phyloP scores from a whole-genome alignment of 1,140 invertebrate genomes.

The Atta colombica region DNA sequence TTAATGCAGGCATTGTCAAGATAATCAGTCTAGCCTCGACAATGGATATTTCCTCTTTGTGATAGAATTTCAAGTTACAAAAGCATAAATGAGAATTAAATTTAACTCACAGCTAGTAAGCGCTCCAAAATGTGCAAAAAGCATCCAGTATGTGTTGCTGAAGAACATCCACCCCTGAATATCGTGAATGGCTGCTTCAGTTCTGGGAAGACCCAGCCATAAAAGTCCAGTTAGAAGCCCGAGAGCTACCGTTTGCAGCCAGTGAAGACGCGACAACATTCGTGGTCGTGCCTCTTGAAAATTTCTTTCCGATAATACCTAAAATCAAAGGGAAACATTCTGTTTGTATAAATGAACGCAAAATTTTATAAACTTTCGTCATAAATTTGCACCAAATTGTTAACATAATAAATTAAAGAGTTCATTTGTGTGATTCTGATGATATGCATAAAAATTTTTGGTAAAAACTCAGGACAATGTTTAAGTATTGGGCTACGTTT shows the following conservation, averaged over 20 bases:
- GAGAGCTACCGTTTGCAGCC: constrained; percentile 92
- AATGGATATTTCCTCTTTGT: background rate
- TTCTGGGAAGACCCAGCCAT: constrained; percentile 93
- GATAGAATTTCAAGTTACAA: background rate
- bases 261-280: constrained; percentile 94
- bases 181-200: constrained; percentile 92
- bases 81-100: constrained; percentile 37
- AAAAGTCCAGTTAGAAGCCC: constrained; percentile 92
- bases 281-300: constrained; percentile 92
- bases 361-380: background rate
- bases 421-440: background rate
- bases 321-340: constrained; percentile 17
- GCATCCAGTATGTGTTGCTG: constrained; percentile 95
- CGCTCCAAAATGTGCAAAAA: constrained; percentile 94
- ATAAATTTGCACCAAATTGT: background rate
- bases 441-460: background rate
- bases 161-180: constrained; percentile 96
- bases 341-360: background rate
- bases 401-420: background rate
- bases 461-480: background rate
- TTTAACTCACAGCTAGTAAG: constrained; percentile 90
- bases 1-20: constrained; percentile 36
- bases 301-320: constrained; percentile 92
- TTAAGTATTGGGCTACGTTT: background rate
- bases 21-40: constrained; percentile 40